Evolutionary conservation across 2,113 vertebrate species (phyloP), one percentile per base, ranked within the genome.

Genomic region (Gadus macrocephalus): DNA sequence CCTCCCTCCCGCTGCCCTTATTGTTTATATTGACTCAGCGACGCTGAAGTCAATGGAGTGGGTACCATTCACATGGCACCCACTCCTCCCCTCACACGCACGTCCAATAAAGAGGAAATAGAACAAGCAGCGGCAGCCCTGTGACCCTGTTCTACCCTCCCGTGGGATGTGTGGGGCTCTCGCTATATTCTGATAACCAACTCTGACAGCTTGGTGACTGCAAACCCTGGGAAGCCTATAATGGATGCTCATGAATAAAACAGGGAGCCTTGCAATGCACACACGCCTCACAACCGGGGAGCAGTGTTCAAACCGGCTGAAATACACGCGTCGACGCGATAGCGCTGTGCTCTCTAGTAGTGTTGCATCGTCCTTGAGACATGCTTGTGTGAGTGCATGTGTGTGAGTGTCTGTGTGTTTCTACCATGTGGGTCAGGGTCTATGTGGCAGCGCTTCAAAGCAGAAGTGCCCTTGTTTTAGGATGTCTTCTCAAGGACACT

Each of bases 141-240:
- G 42, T 49, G 42, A 49, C 42, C 12, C 42, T 49, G 42, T 14
- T 49, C 7, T 14, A 12, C 42, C 42, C 42, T 49, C 42, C 55
- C n/a, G 55, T 58, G n/a, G 15, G 15, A 58, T 58, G 3, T 58
- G n/a, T 8, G 55, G 31, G 31, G 31, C 31, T 35, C 31, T 35
- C 31, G 55, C n/a, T 58, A 6, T 17, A n/a, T 79, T 42, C 27
- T 64, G 16, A 31, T 72, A 72, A 78, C 16, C 4, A 15, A 31
- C 11, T 14, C 14, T 64, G 72, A 74, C 82, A 69, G 73, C 64
- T 81, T 65, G 14, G 60, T 58, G 53, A 27, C 72, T 68, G 42
- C 49, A 58, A 38, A n/a, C n/a, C 17, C 38, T 15, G 60, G 38
- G 25, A n/a, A 12, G 22, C 70, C 14, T 62, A 2, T 62, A 66